Conservation (phyloP, 2,888 invertebrate species). For the Endomychus coccineus region DNA sequence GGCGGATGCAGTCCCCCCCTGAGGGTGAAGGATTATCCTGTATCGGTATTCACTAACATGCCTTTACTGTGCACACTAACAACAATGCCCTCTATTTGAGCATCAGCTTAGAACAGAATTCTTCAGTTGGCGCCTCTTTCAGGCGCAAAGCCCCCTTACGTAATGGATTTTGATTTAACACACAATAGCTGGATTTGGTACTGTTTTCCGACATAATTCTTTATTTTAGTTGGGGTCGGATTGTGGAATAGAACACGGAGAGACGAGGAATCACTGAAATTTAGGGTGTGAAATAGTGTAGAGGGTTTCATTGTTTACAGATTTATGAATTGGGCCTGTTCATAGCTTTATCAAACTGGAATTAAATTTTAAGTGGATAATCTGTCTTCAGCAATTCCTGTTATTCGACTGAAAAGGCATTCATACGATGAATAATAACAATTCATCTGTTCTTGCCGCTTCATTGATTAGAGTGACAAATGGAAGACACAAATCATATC, state of each 20-base stretch:
- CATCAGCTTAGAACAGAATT: conserved; percentile 35
- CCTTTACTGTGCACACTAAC: conserved; percentile 23
- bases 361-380: no score
- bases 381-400: no score
- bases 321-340: no score
- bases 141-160: conserved; percentile 26
- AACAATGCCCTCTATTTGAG: conserved; percentile 34
- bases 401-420: no score
- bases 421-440: no score
- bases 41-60: conserved; percentile 41
- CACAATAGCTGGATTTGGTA: conserved; percentile 34
- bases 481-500: no score
- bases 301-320: no score
- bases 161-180: conserved; percentile 43
- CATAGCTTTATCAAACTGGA: no score
- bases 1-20: conserved; percentile 22
- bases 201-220: conserved; percentile 29
- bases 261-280: neutral
- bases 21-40: conserved; percentile 37
- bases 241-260: conserved; percentile 23
- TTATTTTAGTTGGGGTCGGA: conserved; percentile 26
- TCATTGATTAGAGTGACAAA: no score
- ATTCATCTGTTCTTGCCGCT: no score
- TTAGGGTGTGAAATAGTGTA: conserved; percentile 23
- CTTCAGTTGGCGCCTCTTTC: conserved; percentile 29